Base-by-base conservation (phyloP, 2,113 vertebrate species). In the Ictidomys tridecemlineatus region DNA sequence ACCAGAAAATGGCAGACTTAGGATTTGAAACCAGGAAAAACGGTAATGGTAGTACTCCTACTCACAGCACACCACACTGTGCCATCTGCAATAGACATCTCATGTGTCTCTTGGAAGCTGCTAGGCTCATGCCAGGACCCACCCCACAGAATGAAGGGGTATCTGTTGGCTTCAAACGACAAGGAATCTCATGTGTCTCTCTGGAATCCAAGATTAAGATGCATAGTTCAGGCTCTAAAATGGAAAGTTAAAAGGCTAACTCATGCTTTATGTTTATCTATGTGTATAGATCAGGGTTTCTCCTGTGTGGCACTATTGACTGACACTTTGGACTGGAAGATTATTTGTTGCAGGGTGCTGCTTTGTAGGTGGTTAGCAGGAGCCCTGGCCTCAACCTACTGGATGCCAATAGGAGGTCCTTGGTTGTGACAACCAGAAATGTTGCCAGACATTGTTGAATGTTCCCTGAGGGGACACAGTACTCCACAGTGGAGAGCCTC, bases 1-100 rank as follows among this genome's bases (percentile, higher is more conserved):
- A 69, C 58, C 58, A 73, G 58, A 87, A 89, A 53, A 42, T 94
- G 42, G 72, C n/a, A 85, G 89, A 53, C 45, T 88, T 82, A 28
- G 32, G 14, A 39, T 70, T 79, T 74, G 87, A 91, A 93, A 77
- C 10, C 8, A 91, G 30, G 26, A 94, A 48, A 34, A n/a, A 2
- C 1, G 37, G 32, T 45, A 42, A 18, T n/a, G 17, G 51, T 42
- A 39, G 51, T 70, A 56, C 26, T 42, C 16, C 48, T 48, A 56
- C 34, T 32, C 37, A 51, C 13, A 83, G 0, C 28, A 42, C 17
- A 86, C 0, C 20, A 63, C 32, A 26, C 28, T 18, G 45, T 8
- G 17, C 32, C 30, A 1, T 74, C 63, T 79, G 8, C 12, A 56
- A 76, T 45, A 83, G 16, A 30, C 12, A 20, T 39, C 32, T 61